Evolutionary conservation across 2,797 vertebrate species (phyloP).

Genomic region (Lepus oiostolus): DNA sequence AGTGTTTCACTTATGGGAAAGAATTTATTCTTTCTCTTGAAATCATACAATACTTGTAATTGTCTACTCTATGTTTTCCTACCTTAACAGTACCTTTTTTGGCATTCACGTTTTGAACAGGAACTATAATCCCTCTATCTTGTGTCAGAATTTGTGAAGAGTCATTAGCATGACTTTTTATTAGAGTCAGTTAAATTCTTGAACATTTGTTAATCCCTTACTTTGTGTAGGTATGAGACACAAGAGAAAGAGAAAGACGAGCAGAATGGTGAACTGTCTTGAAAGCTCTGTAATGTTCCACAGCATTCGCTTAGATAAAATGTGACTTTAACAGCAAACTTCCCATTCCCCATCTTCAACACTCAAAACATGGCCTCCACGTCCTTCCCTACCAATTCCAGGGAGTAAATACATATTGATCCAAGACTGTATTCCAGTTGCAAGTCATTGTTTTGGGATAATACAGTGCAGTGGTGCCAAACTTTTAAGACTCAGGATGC

Average conservation of each 20-base stretch:
- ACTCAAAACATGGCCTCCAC: not conserved
- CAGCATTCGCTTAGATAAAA: not conserved
- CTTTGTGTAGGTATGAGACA: not conserved
- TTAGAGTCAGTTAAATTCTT: conserved; percentile 42
- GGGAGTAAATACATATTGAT: not conserved
- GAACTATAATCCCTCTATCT: not conserved
- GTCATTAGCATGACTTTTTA: not conserved
- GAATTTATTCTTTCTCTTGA: conserved; percentile 55
- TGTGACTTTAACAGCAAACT: not conserved
- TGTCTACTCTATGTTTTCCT: conserved; percentile 9
- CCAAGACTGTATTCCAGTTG: not conserved
- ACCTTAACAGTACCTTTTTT: conserved; percentile 5
- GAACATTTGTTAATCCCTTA: conserved; percentile 5
- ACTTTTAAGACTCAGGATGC: not conserved
- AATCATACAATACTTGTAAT: not conserved
- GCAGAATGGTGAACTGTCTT: not conserved
- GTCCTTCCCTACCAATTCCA: not conserved
- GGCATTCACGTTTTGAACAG: conserved; percentile 46
- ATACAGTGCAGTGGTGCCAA: not conserved
- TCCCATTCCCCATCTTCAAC: not conserved
- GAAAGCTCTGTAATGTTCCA: not conserved
- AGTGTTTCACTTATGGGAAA: conserved; percentile 48
- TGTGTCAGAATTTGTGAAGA: conserved; percentile 43
- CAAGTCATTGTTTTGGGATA: not conserved
- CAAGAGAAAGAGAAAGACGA: not conserved